Evolutionary conservation across 2,888 invertebrate genomes (phyloP).

Genomic region (Onthophagus sagittarius): DNA sequence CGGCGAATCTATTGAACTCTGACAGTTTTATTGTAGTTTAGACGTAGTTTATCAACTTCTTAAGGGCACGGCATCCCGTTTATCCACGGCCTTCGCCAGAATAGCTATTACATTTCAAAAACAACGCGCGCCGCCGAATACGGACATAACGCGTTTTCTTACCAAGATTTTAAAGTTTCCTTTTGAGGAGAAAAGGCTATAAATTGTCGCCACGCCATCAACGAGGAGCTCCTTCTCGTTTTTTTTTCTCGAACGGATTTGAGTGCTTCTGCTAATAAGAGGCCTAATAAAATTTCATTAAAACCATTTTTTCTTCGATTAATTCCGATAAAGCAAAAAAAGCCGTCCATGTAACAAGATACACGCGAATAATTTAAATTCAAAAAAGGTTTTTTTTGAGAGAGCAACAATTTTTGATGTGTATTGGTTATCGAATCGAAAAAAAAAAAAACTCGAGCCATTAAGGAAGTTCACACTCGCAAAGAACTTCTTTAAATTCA

Average conservation of each 20-base stretch:
- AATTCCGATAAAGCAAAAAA: neutral
- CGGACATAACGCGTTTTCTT: neutral
- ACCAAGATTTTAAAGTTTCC: neutral
- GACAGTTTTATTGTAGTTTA: neutral
- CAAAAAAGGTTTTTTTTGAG: neutral
- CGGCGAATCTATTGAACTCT: neutral
- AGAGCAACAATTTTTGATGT: neutral
- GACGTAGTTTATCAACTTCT: neutral
- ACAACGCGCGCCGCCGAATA: neutral
- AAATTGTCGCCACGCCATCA: neutral
- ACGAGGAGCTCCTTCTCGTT: neutral
- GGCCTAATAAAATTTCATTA: neutral
- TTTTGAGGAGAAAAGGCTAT: neutral
- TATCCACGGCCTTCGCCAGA: neutral
- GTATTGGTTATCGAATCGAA: neutral
- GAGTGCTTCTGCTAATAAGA: neutral
- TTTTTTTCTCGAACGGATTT: neutral
- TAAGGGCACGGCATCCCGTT: neutral
- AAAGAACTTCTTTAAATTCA: neutral
- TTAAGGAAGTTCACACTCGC: neutral
- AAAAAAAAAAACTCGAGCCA: neutral
- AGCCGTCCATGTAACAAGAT: neutral
- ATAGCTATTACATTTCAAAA: neutral
- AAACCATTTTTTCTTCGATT: neutral
- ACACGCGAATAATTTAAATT: neutral